Percentiles rank a stretch among this genome's conserved stretches.
phyloP scores from a whole-genome alignment of 2,113 vertebrate species.

The Regulus satrapa region DNA sequence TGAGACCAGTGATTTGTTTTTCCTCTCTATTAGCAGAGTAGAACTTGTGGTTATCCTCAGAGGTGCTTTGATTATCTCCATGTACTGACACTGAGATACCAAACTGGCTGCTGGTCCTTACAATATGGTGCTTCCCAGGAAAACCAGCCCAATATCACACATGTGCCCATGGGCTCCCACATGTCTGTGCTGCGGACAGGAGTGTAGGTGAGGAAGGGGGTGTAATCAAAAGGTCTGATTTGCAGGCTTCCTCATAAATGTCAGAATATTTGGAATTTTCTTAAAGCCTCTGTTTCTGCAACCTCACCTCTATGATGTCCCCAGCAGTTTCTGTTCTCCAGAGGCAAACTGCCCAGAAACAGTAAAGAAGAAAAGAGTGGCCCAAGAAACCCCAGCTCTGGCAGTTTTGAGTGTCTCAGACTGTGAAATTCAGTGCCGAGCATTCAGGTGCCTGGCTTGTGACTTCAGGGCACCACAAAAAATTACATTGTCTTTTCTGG shows the following conservation, averaged over 20 bases:
- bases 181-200: fast-evolving
- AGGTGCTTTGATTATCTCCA: neutral
- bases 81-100: neutral
- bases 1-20: neutral
- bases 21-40: neutral
- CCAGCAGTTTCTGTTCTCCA: neutral
- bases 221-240: neutral
- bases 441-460: neutral
- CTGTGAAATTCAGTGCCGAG: neutral
- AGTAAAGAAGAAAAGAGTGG: neutral
- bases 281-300: neutral
- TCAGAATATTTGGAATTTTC: neutral
- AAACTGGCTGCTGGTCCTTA: neutral
- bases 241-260: neutral
- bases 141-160: fast-evolving
- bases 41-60: neutral
- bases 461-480: neutral
- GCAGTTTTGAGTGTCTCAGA: neutral
- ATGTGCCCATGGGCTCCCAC: fast-evolving
- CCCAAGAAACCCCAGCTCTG: neutral
- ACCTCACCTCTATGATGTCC: neutral
- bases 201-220: neutral
- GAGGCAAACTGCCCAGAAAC: neutral
- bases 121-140: neutral
- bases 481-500: neutral